These are phyloP conservation scores for Quadriops clusia DNA, from an alignment of 2,888 invertebrate genomes.

Conservation along the genomic window DNA sequence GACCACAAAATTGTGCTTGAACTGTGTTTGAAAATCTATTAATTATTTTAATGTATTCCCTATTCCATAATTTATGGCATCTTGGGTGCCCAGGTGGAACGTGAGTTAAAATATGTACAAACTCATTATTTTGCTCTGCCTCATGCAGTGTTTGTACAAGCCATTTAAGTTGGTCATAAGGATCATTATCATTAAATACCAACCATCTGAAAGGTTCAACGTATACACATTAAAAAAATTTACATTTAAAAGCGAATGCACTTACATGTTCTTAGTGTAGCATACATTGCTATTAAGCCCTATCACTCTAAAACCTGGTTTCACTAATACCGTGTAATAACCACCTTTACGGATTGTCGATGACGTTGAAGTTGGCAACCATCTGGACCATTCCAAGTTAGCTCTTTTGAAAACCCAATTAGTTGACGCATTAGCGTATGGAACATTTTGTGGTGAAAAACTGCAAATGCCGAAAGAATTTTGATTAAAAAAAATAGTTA, in stretches of 20 bases:
- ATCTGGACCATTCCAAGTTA: constrained; percentile 49
- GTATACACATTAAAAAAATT: no score
- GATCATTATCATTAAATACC: constrained; percentile 47
- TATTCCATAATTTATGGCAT: constrained; percentile 56
- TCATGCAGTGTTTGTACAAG: constrained; percentile 56
- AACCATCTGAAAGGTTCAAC: constrained; percentile 31
- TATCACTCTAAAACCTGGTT: constrained; percentile 56
- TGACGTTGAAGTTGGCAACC: constrained; percentile 51
- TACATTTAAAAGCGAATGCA: no score
- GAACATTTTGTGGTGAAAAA: constrained; percentile 23
- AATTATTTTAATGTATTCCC: constrained; percentile 45
- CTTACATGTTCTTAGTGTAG: constrained; percentile 55
- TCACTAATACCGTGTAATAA: constrained; percentile 56
- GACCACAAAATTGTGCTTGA: constrained; percentile 72
- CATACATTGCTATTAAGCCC: constrained; percentile 69
- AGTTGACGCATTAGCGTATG: constrained; percentile 31
- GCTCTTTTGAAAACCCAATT: constrained; percentile 63
- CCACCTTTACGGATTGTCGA: constrained; percentile 51
- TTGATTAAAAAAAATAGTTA: no score
- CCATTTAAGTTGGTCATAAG: constrained; percentile 71
- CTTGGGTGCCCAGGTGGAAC: constrained; percentile 38
- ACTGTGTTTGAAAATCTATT: constrained; percentile 62
- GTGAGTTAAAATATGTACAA: constrained; percentile 34
- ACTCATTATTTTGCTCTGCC: constrained; percentile 62
- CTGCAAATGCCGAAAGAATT: no score